phyloP scores from a whole-genome alignment of 1,140 invertebrate species.

The Caenorhabditis tropicalis region DNA sequence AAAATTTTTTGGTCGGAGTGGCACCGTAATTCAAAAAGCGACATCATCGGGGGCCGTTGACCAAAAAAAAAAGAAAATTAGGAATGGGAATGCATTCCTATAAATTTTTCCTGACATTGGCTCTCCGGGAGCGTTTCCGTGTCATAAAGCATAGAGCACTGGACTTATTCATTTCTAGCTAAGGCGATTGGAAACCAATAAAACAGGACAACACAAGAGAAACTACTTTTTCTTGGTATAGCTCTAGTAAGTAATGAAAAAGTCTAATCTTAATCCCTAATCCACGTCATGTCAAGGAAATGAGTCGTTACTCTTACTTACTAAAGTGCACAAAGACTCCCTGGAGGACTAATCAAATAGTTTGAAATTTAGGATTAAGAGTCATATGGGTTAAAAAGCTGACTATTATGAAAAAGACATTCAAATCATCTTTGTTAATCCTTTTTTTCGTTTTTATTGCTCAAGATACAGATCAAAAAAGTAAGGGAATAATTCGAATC shows the following conservation, averaged over 20 bases:
- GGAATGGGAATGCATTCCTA: background rate
- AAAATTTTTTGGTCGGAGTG: background rate
- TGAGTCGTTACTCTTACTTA: background rate
- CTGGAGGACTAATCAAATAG: background rate
- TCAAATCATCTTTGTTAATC: background rate
- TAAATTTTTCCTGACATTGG: background rate
- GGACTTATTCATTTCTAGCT: background rate
- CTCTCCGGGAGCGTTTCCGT: background rate
- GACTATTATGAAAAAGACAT: background rate
- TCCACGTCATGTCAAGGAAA: background rate
- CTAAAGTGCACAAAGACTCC: background rate
- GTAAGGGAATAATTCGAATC: too few relatives aligned
- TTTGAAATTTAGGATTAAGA: background rate
- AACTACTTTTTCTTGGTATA: background rate
- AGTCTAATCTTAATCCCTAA: constrained; percentile 8
- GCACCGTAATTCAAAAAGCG: background rate
- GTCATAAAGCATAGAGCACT: constrained; percentile 11
- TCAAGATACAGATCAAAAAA: too few relatives aligned
- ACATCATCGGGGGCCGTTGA: background rate
- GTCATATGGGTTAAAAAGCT: background rate
- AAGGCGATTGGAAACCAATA: background rate
- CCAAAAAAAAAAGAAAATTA: constrained; percentile 4
- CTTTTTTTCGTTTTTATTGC: too few relatives aligned
- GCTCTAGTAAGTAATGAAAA: background rate
- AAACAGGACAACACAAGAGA: background rate